phyloP scores from a whole-genome alignment of 2,797 vertebrate genomes.

The Phrynocephalus vlangalii region DNA sequence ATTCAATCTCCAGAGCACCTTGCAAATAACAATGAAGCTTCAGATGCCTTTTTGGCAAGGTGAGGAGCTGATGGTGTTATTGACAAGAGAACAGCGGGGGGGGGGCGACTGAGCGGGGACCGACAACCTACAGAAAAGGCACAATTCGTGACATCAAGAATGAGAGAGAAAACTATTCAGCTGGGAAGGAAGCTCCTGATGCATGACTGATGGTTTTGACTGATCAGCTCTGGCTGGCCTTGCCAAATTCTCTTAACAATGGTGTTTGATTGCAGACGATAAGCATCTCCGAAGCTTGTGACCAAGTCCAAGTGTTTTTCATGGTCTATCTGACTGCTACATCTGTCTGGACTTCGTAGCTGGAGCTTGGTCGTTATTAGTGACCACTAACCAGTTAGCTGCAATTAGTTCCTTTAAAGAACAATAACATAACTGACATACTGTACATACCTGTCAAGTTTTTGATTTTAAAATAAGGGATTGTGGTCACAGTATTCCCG shows the following conservation, averaged over 20 bases:
- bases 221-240: neutral
- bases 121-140: neutral
- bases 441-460: too few relatives aligned
- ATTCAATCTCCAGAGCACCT: neutral
- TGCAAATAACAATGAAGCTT: neutral
- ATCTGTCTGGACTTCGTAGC: neutral
- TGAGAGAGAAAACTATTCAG: neutral
- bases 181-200: neutral
- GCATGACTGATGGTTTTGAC: too few relatives aligned
- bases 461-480: too few relatives aligned
- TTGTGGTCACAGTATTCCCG: too few relatives aligned
- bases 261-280: constrained; percentile 7
- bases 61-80: neutral
- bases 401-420: neutral
- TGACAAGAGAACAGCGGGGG: neutral
- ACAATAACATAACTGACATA: too few relatives aligned
- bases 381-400: neutral
- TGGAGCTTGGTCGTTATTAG: neutral
- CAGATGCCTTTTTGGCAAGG: neutral
- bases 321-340: neutral
- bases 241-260: neutral
- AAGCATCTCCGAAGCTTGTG: neutral
- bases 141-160: neutral
- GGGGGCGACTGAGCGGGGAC: neutral
- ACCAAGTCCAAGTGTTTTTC: neutral